Conservation (phyloP, 2,113 vertebrate species). For the Gorilla gorilla region DNA sequence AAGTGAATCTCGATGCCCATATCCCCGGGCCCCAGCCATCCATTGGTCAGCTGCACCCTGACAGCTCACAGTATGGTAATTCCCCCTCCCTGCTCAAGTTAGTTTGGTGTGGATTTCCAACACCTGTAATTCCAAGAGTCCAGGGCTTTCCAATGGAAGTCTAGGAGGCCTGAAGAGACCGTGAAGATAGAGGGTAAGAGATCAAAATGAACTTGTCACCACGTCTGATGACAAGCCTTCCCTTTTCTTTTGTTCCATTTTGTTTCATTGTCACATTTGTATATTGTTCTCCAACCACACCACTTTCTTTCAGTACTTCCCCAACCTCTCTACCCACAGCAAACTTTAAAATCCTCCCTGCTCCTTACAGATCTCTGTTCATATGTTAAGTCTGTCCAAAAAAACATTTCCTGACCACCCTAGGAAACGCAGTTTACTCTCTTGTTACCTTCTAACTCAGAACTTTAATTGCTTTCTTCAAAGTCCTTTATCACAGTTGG, state of each 20-base stretch:
- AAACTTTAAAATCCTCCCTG: background rate
- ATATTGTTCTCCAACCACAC: background rate
- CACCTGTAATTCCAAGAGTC: background rate
- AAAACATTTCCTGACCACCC: background rate
- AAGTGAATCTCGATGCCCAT: background rate
- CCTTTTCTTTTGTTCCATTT: background rate
- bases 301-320: background rate
- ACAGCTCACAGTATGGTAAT: background rate
- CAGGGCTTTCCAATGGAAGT: background rate
- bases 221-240: background rate
- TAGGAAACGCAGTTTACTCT: background rate
- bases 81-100: background rate
- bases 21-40: background rate
- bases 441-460: background rate
- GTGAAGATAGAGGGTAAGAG: background rate
- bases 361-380: background rate
- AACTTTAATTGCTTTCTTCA: background rate
- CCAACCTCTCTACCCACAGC: background rate
- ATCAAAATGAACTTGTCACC: background rate
- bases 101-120: background rate
- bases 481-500: background rate
- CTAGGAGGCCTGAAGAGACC: background rate
- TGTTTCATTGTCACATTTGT: background rate
- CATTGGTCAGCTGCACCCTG: background rate
- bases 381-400: background rate